Base-by-base conservation (phyloP, 2,113 vertebrate species). In the Lophochroa leadbeateri region DNA sequence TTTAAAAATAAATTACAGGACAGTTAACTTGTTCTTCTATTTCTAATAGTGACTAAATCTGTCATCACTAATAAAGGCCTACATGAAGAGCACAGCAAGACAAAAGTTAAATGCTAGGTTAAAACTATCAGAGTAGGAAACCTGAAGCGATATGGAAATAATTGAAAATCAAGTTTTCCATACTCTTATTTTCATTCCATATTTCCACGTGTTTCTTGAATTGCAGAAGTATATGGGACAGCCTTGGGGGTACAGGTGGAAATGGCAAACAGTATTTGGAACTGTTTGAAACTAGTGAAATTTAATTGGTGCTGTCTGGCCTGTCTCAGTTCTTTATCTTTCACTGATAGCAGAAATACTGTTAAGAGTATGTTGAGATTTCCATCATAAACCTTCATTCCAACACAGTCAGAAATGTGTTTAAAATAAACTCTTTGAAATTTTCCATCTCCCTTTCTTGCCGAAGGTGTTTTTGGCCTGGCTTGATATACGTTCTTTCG, bases 361-460 rank as follows among this genome's bases (percentile, higher is more conserved):
- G 6, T 60, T 71, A 75, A 35, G 39, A 81, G 9, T 79, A 50
- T n/a, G 65, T 72, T 85, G 86, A 89, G 61, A 69, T 14, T 91
- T 72, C 55, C 52, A 49, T 65, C 7, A 0, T 35, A 91, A 90
- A 46, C 44, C 25, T 81, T 58, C 1, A 0, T 89, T 94, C 63
- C 80, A 69, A 23, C 0, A 0, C 25, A 65, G 50, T 72, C 69
- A 28, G 69, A 94, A 95, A 94, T 82, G 70, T 82, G 83, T 93
- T 95, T 91, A 95, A 93, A 95, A 93, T 88, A 91, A 94, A 78
- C 24, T 49, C 83, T 61, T 27, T 18, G 43, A 84, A 71, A 94
- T 49, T 72, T 96, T 91, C 84, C 83, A 85, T 82, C 89, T 92
- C 67, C 41, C 21, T 92, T 82, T 79, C 67, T 88, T 95, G 94